Base-by-base conservation (phyloP, 2,113 vertebrate species). In the Sphyrna mokarran region DNA sequence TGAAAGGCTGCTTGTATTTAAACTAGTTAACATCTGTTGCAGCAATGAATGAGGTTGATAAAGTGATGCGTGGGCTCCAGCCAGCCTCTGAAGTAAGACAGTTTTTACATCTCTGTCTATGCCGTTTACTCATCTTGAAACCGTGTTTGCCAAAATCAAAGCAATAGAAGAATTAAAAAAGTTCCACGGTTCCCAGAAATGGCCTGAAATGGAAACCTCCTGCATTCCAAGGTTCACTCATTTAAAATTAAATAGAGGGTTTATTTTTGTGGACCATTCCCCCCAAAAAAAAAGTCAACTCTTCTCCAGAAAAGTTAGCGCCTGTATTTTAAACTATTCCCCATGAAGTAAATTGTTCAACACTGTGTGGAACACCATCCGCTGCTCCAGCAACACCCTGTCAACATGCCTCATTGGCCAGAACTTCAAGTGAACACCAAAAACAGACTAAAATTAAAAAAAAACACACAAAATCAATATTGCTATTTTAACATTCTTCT, bases 91-190 rank as follows among this genome's bases (percentile, higher is more conserved):
- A 18, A 43, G 18, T n/a, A 93, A 66, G 2, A 10, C 66, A 16
- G 33, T 93, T 66, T 37, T 93, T 33, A 66, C 33, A 93, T 66
- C 63, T 66, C 89, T 66, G 20, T 66, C 66, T 37, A 63, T 1
- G 61, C 58, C n/a, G 20, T 13, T 20, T 20, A 93, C 89, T 63
- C 89, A 91, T 93, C 66, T 93, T 22, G 89, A 93, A 93, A 93
- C 61, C 37, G 61, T 3, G 8, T 93, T 66, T 37, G 63, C 61
- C 33, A 93, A 93, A 63, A 66, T 90, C 87, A 90, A 90, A 90
- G 87, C 23, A 90, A 58, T 90, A 33, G 61, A 91, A 91, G 89
- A 93, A 66, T 93, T 37, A 40, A 22, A 93, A 66, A 66, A 91
- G 13, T 58, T 33, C 29, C 89, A 63, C 58, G 16, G 58, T 91